These are phyloP conservation scores for Paguma larvata DNA, from an alignment of 2,797 vertebrate genomes.

Conservation along the genomic window DNA sequence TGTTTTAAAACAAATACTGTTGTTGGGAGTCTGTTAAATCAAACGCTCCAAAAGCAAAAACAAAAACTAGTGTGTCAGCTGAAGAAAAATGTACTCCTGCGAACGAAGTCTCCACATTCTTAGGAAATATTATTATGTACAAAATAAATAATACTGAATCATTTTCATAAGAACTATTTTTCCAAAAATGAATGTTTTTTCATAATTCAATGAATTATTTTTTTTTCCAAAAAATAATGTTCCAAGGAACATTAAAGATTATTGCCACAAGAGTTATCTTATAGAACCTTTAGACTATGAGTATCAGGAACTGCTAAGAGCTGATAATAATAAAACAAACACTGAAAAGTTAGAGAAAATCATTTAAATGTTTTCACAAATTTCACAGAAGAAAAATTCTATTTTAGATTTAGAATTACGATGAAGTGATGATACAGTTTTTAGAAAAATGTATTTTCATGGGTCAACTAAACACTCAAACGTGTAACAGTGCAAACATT, in stretches of 20 bases:
- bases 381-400: not conserved
- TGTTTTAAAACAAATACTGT: constrained; percentile 13
- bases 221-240: not conserved
- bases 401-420: not conserved
- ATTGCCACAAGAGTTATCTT: not conserved
- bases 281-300: not conserved
- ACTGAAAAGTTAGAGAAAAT: not conserved
- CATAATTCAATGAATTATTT: too few relatives aligned
- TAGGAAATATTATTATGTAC: not conserved
- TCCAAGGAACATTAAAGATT: not conserved
- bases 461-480: not conserved
- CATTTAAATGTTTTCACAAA: not conserved
- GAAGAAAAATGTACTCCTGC: not conserved
- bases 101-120: not conserved
- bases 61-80: not conserved
- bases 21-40: constrained; percentile 10
- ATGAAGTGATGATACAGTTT: not conserved
- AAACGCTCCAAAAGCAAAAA: not conserved
- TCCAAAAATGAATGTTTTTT: not conserved
- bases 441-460: not conserved
- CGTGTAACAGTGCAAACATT: not conserved
- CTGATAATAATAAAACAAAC: not conserved
- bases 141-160: not conserved
- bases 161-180: not conserved
- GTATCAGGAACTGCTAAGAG: not conserved